These are phyloP conservation scores for Maylandia zebra DNA, from an alignment of 2,113 vertebrate species.

Conservation along the genomic window DNA sequence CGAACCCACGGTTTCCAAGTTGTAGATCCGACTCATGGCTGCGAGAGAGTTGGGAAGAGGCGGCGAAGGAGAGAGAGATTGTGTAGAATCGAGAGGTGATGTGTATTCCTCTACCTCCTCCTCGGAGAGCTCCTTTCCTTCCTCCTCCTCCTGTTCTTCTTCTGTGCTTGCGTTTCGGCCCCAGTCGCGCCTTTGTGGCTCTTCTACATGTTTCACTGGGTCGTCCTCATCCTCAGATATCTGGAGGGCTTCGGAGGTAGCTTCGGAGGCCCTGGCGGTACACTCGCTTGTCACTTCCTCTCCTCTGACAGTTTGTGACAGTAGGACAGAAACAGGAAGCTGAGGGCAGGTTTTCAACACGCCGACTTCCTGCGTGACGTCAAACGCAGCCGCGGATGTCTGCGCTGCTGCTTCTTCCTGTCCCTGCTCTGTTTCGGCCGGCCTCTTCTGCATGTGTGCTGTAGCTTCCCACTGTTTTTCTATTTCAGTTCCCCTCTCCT, in stretches of 20 bases:
- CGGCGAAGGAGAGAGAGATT: slow-evolving; percentile 36
- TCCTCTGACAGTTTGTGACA: slow-evolving; percentile 21
- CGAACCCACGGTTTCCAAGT: slow-evolving; percentile 58
- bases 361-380: slow-evolving; percentile 67
- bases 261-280: not conserved
- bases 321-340: slow-evolving; percentile 69
- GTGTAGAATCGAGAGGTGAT: slow-evolving; percentile 17
- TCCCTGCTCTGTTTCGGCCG: slow-evolving; percentile 5
- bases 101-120: slow-evolving; percentile 20
- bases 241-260: not conserved
- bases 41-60: slow-evolving; percentile 38
- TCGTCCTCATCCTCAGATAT: slow-evolving; percentile 28
- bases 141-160: slow-evolving; percentile 29
- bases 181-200: not conserved
- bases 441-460: slow-evolving; percentile 12
- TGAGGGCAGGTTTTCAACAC: slow-evolving; percentile 60
- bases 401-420: slow-evolving; percentile 54
- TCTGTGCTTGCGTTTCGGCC: not conserved
- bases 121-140: slow-evolving; percentile 11
- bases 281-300: slow-evolving; percentile 45
- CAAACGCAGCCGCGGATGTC: slow-evolving; percentile 25
- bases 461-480: slow-evolving; percentile 16
- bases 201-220: slow-evolving; percentile 29
- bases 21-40: slow-evolving; percentile 74
- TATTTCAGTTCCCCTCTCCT: not conserved